These are phyloP conservation scores for Euphonia xanthogaster DNA, from an alignment of 2,797 vertebrate species.

Conservation along the genomic window DNA sequence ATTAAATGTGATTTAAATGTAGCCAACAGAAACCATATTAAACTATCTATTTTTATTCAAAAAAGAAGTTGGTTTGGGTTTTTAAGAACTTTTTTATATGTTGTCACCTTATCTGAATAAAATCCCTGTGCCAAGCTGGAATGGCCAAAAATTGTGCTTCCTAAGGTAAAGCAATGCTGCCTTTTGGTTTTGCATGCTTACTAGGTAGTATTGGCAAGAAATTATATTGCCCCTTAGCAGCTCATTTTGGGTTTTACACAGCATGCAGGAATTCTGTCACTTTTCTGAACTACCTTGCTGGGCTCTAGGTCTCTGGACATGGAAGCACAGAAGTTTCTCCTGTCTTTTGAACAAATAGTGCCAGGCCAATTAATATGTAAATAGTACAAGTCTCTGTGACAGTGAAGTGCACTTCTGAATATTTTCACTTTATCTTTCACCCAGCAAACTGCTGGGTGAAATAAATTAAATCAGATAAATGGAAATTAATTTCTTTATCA, in stretches of 20 bases:
- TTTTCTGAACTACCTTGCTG: background rate
- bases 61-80: background rate
- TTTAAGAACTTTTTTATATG: background rate
- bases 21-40: conserved; percentile 21
- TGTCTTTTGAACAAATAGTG: background rate
- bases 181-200: background rate
- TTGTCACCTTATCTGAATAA: background rate
- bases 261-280: background rate
- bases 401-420: background rate
- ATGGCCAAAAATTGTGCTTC: background rate
- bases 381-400: background rate
- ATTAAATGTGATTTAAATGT: background rate
- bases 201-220: background rate
- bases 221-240: background rate
- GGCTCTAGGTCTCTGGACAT: background rate
- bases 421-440: background rate
- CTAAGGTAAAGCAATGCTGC: background rate
- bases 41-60: conserved; percentile 25
- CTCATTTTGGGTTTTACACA: background rate
- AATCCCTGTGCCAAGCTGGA: background rate
- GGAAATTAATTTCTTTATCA: background rate
- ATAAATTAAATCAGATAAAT: background rate
- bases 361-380: background rate
- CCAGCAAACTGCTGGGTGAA: background rate
- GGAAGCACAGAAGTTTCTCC: background rate